A percentile compares a stretch with the other conserved stretches of the same genome.
These are phyloP conservation scores for Temnothorax curvispinosus DNA, from an alignment of 1,140 invertebrate genomes.

Conservation along the genomic window DNA sequence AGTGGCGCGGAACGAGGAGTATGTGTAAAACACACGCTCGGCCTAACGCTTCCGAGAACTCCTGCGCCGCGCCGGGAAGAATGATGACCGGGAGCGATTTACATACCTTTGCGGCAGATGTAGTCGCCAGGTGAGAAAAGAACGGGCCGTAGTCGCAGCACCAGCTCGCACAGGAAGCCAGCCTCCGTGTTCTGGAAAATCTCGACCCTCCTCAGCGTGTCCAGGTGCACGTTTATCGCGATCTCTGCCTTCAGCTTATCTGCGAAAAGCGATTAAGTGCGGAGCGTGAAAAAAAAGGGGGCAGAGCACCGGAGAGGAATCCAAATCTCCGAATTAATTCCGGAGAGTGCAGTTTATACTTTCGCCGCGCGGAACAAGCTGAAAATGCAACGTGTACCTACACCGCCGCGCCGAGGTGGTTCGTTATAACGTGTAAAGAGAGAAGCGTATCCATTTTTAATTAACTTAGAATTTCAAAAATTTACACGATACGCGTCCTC, in stretches of 20 bases:
- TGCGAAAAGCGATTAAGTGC: slow-evolving; percentile 76
- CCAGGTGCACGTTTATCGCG: slow-evolving; percentile 99
- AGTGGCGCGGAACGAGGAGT: neutral
- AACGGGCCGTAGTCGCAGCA: slow-evolving; percentile 96
- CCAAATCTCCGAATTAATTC: neutral
- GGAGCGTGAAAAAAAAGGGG: neutral
- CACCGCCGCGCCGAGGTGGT: neutral
- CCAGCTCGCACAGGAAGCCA: slow-evolving; percentile 98
- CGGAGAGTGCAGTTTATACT: neutral
- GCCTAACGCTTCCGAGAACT: neutral
- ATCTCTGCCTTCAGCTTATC: slow-evolving; percentile 99
- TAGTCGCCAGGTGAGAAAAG: slow-evolving; percentile 99
- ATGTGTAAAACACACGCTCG: neutral
- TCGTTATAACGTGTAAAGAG: neutral
- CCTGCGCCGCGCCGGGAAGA: neutral
- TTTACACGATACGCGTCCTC: neutral
- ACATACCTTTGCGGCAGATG: slow-evolving; percentile 98
- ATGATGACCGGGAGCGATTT: slow-evolving; percentile 69
- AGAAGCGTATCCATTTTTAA: neutral
- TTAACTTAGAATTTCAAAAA: slow-evolving; percentile 22
- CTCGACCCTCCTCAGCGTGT: slow-evolving; percentile 98
- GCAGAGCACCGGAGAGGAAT: neutral
- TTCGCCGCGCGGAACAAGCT: neutral
- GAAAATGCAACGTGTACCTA: neutral
- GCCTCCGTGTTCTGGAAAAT: slow-evolving; percentile 99